A percentile compares a stretch with the other conserved stretches of the same genome.
phyloP scores from a whole-genome alignment of 1,140 invertebrate genomes.

The Drosophila tristis region DNA sequence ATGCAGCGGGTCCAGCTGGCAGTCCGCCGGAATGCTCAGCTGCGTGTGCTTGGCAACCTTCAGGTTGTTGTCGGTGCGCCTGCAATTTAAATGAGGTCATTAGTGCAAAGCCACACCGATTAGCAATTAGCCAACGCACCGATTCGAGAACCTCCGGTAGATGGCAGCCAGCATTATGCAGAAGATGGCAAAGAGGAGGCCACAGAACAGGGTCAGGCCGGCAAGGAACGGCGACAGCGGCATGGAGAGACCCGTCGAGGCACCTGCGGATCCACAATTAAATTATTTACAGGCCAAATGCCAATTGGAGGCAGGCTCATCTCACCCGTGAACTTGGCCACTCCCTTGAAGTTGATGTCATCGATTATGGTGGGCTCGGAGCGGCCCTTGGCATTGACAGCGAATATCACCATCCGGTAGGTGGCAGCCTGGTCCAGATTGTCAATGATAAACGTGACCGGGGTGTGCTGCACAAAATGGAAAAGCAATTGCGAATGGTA shows the following conservation, averaged over 20 bases:
- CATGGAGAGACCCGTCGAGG: constrained; percentile 84
- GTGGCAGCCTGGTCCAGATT: constrained; percentile 91
- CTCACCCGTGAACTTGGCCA: constrained; percentile 89
- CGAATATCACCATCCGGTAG: constrained; percentile 91
- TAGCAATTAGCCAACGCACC: constrained; percentile 57
- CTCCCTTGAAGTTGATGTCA: constrained; percentile 91
- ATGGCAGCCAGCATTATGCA: constrained; percentile 89
- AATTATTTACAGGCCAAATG: constrained; percentile 13
- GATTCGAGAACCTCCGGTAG: constrained; percentile 86
- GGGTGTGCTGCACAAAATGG: constrained; percentile 82
- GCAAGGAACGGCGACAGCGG: constrained; percentile 90
- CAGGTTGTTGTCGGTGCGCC: constrained; percentile 80
- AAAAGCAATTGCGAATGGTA: not conserved
- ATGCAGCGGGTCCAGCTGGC: constrained; percentile 81
- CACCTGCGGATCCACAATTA: constrained; percentile 80
- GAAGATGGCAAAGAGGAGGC: constrained; percentile 88
- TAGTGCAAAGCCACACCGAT: constrained; percentile 31
- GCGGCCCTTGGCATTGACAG: constrained; percentile 93
- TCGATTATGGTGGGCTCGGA: constrained; percentile 92
- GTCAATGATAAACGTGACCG: constrained; percentile 89
- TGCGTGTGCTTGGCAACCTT: constrained; percentile 83
- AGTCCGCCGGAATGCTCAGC: constrained; percentile 81
- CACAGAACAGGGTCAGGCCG: constrained; percentile 89
- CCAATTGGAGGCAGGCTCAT: constrained; percentile 24
- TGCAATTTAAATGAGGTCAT: constrained; percentile 68